Evolutionary conservation across 92 coral and sea anemone genomes (phyloP).

Genomic region (Paramuricea clavata): DNA sequence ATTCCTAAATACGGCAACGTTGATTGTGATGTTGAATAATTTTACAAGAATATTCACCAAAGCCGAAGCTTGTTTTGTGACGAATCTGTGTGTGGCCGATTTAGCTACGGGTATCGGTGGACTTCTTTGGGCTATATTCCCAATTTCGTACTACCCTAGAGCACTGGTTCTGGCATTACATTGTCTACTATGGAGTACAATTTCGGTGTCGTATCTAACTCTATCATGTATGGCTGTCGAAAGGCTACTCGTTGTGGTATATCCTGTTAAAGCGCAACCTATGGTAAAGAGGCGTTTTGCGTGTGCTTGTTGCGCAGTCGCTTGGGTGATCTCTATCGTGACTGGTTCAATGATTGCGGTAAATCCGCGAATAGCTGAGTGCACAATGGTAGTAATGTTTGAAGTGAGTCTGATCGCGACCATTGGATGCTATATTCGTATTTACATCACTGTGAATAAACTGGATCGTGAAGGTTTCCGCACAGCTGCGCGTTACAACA

Average conservation of each 20-base stretch:
- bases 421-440: conserved; percentile 5
- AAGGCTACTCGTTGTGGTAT: conserved; percentile 9
- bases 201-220: conserved; percentile 31
- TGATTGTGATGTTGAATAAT: conserved; percentile 13
- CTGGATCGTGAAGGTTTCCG: background rate
- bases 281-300: conserved; percentile 9
- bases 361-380: background rate
- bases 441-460: conserved; percentile 22
- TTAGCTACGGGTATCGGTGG: conserved; percentile 17
- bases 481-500: conserved; percentile 27
- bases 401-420: conserved; percentile 18
- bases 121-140: background rate
- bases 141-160: background rate
- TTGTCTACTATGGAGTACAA: conserved; percentile 5
- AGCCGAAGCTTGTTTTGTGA: conserved; percentile 21
- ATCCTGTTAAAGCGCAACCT: conserved; percentile 27
- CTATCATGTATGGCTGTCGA: conserved; percentile 23
- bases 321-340: conserved; percentile 32
- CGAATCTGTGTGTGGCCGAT: conserved; percentile 26
- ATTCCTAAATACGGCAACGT: conserved; percentile 15
- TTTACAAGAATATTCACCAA: conserved; percentile 34
- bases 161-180: background rate
- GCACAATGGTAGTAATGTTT: conserved; percentile 17
- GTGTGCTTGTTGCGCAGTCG: conserved; percentile 19
- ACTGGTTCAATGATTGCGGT: conserved; percentile 24